Conservation (phyloP, 2,888 invertebrate genomes). For the Formica aserva region DNA sequence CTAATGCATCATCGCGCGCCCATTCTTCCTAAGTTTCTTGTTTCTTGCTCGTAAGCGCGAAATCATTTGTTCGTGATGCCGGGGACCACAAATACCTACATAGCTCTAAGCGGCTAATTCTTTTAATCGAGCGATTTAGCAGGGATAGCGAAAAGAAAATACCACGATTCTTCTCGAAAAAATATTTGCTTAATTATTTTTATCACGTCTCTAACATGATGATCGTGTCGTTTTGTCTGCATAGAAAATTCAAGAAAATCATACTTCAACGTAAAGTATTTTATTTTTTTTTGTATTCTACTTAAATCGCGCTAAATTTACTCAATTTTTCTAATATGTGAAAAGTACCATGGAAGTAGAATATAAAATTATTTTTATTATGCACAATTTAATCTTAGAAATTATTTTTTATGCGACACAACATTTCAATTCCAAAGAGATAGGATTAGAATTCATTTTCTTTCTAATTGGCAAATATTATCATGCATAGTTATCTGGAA, state of each 20-base stretch:
- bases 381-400: background rate
- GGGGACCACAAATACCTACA: slow-evolving; percentile 2
- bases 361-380: background rate
- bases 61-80: slow-evolving; percentile 55
- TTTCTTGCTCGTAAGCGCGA: slow-evolving; percentile 35
- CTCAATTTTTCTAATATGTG: background rate
- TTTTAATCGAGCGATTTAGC: slow-evolving; percentile 65
- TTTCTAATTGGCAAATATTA: background rate
- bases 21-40: slow-evolving; percentile 53
- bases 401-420: background rate
- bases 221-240: background rate
- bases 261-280: background rate
- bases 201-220: slow-evolving; percentile 55
- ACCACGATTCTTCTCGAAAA: slow-evolving; percentile 60
- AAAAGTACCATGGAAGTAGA: background rate
- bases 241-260: background rate
- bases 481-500: background rate
- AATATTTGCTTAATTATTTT: slow-evolving; percentile 63
- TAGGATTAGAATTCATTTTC: background rate
- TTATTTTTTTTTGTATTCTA: background rate
- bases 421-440: background rate
- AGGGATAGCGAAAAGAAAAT: slow-evolving; percentile 13
- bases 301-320: background rate
- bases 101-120: slow-evolving; percentile 31
- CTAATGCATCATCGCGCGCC: slow-evolving; percentile 69